Base-by-base conservation (phyloP, 2,797 vertebrate genomes). In the Lerista edwardsae region DNA sequence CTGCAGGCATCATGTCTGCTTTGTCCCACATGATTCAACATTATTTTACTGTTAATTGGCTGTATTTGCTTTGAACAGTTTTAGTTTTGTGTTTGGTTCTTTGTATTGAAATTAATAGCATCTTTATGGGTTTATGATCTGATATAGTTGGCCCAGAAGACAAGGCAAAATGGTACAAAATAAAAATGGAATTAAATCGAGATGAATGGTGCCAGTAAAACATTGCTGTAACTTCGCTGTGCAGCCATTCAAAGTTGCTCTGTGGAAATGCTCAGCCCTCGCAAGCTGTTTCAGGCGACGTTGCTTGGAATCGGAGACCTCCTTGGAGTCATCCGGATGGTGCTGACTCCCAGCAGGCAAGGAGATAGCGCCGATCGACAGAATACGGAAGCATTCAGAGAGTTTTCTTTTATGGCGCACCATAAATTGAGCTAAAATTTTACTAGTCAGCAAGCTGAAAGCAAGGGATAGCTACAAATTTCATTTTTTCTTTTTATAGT, bases 381-480 rank as follows among this genome's bases (percentile, higher is more conserved):
- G 44, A 62, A 23, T n/a, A 25, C 0, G 12, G 25, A 4, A 12
- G 31, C 3, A 11, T 81, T 51, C 55, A 12, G 31, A 41, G 51
- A 36, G 4, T 72, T 81, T 81, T 77, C 74, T 77, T 86, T 86
- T 82, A 72, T 1, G 21, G 6, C 4, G 1, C 10, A 12, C 65
- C 74, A 57, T 86, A 86, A 86, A 86, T 86, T 71, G 73, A 0
- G 74, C 77, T 77, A 64, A 64, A 29, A 39, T 72, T 75, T 62
- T 69, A 41, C 73, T 51, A 41, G 79, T 86, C 84, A 77, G 79
- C 65, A 82, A 71, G 55, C 65, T 17, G 44, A 77, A 81, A 55
- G 55, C 67, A n/a, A 51, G 41, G 31, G 23, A 76, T 25, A 72
- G 65, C 29, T 47, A 84, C 71, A 80, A 61, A 69, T 77, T 78